These are phyloP conservation scores for Papilio gigon DNA, from an alignment of 2,888 invertebrate species.

Conservation along the genomic window DNA sequence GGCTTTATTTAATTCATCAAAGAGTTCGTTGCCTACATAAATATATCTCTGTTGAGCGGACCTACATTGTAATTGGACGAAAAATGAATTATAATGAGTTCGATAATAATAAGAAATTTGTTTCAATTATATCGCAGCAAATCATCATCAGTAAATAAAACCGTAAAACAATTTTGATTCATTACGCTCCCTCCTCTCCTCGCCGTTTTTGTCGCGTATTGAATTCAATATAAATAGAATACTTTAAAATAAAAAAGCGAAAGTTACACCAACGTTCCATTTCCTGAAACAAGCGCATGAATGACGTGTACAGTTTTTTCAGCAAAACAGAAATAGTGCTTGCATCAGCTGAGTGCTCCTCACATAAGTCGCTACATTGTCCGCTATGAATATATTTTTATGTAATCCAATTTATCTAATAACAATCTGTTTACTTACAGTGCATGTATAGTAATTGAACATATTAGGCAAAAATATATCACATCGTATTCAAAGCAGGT, in stretches of 20 bases:
- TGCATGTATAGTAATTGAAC: no score
- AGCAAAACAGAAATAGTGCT: constrained; percentile 11
- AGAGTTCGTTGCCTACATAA: background rate
- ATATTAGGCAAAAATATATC: no score
- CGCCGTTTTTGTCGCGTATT: background rate
- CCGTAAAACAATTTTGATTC: no score
- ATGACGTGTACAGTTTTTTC: constrained; percentile 6
- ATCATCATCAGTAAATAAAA: background rate
- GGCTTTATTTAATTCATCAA: background rate
- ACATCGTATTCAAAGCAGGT: no score
- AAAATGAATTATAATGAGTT: no score
- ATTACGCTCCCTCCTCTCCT: no score
- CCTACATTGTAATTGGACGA: background rate
- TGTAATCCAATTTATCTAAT: no score
- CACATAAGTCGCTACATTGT: background rate
- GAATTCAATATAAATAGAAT: constrained; percentile 7
- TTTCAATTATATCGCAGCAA: background rate
- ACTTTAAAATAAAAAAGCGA: background rate
- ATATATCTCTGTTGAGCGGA: background rate
- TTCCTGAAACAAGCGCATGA: constrained; percentile 7
- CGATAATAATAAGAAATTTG: no score
- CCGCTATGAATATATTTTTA: no score
- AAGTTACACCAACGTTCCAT: background rate
- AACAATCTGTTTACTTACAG: no score
- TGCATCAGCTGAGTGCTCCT: background rate